Conservation (phyloP, 2,797 vertebrate species). For the Rhyacichthys aspro region DNA sequence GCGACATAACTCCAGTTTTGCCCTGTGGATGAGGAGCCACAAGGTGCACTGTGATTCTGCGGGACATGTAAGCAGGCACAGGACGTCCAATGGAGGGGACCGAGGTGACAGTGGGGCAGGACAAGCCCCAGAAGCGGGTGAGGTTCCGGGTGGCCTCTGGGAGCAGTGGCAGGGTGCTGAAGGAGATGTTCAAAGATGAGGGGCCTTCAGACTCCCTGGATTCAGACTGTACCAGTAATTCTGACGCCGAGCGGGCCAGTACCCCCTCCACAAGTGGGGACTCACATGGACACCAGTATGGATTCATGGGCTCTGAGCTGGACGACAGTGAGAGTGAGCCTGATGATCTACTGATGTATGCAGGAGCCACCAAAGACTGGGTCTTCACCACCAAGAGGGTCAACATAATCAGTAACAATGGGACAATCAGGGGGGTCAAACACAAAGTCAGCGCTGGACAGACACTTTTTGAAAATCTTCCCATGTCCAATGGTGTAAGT, state of each 20-base stretch:
- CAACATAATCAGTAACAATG: constrained; percentile 98
- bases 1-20: constrained; percentile 65
- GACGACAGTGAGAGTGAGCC: constrained; percentile 86
- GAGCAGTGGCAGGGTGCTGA: constrained; percentile 92
- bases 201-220: constrained; percentile 87
- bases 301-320: constrained; percentile 82
- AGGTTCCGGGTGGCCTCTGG: constrained; percentile 96
- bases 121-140: constrained; percentile 88
- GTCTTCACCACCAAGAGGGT: constrained; percentile 89
- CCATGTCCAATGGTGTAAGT: constrained; percentile 88
- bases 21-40: constrained; percentile 50
- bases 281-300: constrained; percentile 77
- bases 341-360: constrained; percentile 87
- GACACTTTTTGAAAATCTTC: constrained; percentile 92
- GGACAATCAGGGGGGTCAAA: constrained; percentile 95
- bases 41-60: constrained; percentile 35
- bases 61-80: constrained; percentile 82
- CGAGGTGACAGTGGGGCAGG: constrained; percentile 70
- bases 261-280: constrained; percentile 84
- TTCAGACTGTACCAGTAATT: constrained; percentile 91
- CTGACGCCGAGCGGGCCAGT: constrained; percentile 86
- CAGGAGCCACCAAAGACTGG: constrained; percentile 86
- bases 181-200: constrained; percentile 93
- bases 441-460: constrained; percentile 98
- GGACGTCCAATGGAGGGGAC: constrained; percentile 77